A percentile compares a stretch with the other conserved stretches of the same genome.
These are phyloP conservation scores for Apantesis nais DNA, from an alignment of 2,888 invertebrate genomes.

Conservation along the genomic window DNA sequence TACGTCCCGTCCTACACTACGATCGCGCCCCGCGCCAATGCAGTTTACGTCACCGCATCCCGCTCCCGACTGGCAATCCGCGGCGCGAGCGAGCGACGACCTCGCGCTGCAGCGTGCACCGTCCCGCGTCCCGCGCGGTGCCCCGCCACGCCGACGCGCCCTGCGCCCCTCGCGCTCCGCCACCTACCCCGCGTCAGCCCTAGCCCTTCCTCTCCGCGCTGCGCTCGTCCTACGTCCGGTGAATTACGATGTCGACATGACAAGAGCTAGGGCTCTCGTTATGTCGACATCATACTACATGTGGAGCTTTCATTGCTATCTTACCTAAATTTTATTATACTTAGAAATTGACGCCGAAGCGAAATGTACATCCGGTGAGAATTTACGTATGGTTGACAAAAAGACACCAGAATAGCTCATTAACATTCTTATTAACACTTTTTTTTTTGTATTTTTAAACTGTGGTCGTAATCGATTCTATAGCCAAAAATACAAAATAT, in stretches of 20 bases:
- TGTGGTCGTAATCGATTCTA: constrained; percentile 1
- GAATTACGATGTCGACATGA: constrained; percentile 58
- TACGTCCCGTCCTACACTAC: constrained; percentile 84
- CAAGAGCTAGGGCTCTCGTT: constrained; percentile 23
- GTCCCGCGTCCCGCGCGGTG: constrained; percentile 72
- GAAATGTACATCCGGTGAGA: constrained; percentile 46
- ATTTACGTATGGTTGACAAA: constrained; percentile 39
- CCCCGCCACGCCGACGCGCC: constrained; percentile 58
- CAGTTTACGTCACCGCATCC: constrained; percentile 86
- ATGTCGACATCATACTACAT: constrained; percentile 16
- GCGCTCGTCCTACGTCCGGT: constrained; percentile 77
- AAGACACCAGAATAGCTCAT: constrained; percentile 48
- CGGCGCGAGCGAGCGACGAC: constrained; percentile 81
- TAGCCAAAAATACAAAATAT: background rate
- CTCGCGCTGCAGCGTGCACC: constrained; percentile 84
- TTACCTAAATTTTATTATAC: constrained; percentile 47
- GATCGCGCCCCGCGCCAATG: constrained; percentile 82
- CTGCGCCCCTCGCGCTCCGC: constrained; percentile 56
- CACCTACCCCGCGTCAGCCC: constrained; percentile 57
- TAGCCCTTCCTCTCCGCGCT: constrained; percentile 41
- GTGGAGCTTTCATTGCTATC: constrained; percentile 47
- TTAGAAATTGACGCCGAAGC: constrained; percentile 32
- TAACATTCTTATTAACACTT: constrained; percentile 49
- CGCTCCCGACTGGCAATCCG: constrained; percentile 82
- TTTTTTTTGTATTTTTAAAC: constrained; percentile 13